Evolutionary conservation across 2,888 invertebrate genomes (phyloP), one percentile per base, ranked within the genome.

Genomic region (Seira sanloemensis): DNA sequence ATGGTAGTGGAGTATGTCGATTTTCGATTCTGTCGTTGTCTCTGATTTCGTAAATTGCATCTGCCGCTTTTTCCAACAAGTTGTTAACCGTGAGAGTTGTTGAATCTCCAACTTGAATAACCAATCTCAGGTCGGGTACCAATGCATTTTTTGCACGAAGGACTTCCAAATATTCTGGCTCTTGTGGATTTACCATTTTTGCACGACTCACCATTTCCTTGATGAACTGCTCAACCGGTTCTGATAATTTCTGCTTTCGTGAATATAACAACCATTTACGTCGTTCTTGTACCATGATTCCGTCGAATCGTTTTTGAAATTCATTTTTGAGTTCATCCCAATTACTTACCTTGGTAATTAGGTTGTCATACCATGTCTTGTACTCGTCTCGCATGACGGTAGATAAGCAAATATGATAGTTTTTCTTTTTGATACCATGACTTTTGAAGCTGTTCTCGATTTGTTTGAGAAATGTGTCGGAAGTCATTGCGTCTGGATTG

Each of bases 291-390:
- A 26, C 37, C 16, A 21, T 18, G 9, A 37, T 0, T 54, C 46
- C 21, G 54, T 80, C 80, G 23, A 24, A 80, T 1, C 68, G 16
- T 0, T 25, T 27, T 1, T 19, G 25, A 24, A 80, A 80, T 0
- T 2, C 18, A 1, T 19, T n/a, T 18, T 76, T 67, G 25, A 80
- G 74, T 25, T 75, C 74, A 18, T 80, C 27, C 74, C 80, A 80
- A 19, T 23, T 21, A 16, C 9, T 27, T 2, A 80, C 26, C 2
- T 1, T 67, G 54, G 26, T 9, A 27, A 67, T 65, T 4, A 74
- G 0, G 21, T 72, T 80, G 67, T 75, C 75, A 24, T 80, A 68
- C 80, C 80, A 80, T 1, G 25, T 23, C 50, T 75, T 74, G n/a
- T 54, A 66, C 12, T 80, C 80, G 16, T 5, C 54, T 67, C 74